Percentiles rank a stretch among this genome's conserved stretches.
phyloP scores from a whole-genome alignment of 37 sponge, comb jelly and placozoan genomes.

The Cladorhizidae sp. region DNA sequence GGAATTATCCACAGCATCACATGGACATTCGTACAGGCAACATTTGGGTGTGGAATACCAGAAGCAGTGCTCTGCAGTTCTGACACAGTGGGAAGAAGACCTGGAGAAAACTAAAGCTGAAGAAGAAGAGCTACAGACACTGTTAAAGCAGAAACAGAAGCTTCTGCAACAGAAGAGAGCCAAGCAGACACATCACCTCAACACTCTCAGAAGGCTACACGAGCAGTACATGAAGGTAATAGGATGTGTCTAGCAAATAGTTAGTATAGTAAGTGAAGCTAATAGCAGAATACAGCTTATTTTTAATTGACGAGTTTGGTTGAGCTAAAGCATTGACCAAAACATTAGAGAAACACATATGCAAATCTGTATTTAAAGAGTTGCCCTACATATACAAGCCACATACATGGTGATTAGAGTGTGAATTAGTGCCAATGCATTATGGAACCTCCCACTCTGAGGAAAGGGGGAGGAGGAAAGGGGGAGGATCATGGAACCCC shows the following conservation, averaged over 20 bases:
- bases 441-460: too few species aligned
- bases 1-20: not conserved
- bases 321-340: too few species aligned
- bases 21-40: too few species aligned
- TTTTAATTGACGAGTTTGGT: too few species aligned
- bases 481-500: too few species aligned
- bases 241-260: not conserved
- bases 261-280: not conserved
- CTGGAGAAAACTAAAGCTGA: slow-evolving; percentile 37
- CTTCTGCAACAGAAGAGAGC: slow-evolving; percentile 66
- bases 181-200: slow-evolving; percentile 55
- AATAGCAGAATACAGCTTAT: too few species aligned
- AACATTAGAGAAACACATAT: too few species aligned
- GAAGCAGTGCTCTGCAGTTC: slow-evolving; percentile 39
- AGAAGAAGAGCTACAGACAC: slow-evolving; percentile 56
- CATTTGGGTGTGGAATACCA: slow-evolving; percentile 40
- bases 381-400: too few species aligned
- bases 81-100: slow-evolving; percentile 58
- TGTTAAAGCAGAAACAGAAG: slow-evolving; percentile 68
- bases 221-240: slow-evolving; percentile 73
- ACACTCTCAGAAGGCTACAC: slow-evolving; percentile 64
- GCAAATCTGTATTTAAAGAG: too few species aligned
- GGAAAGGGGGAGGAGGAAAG: too few species aligned
- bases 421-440: too few species aligned
- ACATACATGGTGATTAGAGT: too few species aligned